Evolutionary conservation across 1,140 invertebrate species (phyloP), one percentile per base, ranked within the genome.

Genomic region (Battus philenor): DNA sequence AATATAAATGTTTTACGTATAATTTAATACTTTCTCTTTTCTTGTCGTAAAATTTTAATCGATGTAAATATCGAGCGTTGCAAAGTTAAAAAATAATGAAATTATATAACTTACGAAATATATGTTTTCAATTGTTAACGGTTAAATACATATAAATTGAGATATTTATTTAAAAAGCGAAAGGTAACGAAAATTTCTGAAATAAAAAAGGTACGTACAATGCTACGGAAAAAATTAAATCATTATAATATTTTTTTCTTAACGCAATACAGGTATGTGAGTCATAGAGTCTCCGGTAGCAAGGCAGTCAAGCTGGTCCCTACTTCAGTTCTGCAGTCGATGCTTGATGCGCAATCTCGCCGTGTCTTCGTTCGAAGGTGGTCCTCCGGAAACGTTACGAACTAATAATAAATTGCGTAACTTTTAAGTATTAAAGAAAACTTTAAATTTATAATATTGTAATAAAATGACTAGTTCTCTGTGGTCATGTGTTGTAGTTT

Each of bases 251-350:
- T 20, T 20, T 20, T 20, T 3, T 6, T 45, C 10, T 12, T 51
- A 26, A 67, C 59, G 53, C 49, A 43, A 39, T 46, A 38, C 51
- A 47, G 47, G 47, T 58, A 59, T 64, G 54, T 71, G 54, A 67
- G 59, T 67, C 61, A 68, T 56, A 59, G 57, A 62, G 70, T 58
- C 65, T 68, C 62, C 66, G 55, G 52, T 59, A 61, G 65, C 68
- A 77, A 77, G 73, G 73, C 57, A 59, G 59, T 20, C 39, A 24
- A 50, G 39, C 51, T 58, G 54, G 65, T 60, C 54, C 63, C 54
- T 59, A 51, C 52, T 38, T 48, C 61, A 60, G 46, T 54, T 47
- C 61, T 52, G 24, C 56, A 31, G 36, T 18, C 11, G 16, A 34
- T 27, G 5, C n/a, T 20, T 6, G 10, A 53, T 45, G 16, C 30